Percentiles rank a stretch among this genome's conserved stretches.
These are phyloP conservation scores for Babylonia areolata DNA, from an alignment of 1,140 invertebrate species.

Conservation along the genomic window DNA sequence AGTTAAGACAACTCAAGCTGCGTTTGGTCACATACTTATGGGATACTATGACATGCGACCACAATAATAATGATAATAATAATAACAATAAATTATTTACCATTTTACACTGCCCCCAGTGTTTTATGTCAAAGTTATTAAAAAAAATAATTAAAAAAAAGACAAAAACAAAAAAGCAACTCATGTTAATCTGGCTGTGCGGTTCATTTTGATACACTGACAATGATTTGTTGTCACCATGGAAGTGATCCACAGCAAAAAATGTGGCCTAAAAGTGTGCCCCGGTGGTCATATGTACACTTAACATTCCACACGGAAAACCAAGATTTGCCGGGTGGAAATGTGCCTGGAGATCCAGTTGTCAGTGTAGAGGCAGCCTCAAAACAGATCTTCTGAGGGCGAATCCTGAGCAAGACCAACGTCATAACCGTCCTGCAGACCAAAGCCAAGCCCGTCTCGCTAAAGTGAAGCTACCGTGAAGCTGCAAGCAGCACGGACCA, in stretches of 20 bases:
- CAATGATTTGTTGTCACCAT: neutral
- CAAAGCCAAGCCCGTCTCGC: no score
- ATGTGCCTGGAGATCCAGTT: neutral
- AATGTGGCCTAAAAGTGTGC: neutral
- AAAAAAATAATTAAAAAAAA: no score
- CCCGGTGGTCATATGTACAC: neutral
- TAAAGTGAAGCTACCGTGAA: no score
- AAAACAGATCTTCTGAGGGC: neutral
- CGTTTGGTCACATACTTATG: neutral
- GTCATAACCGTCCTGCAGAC: neutral
- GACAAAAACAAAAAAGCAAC: no score
- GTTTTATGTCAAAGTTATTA: neutral
- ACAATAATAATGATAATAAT: neutral
- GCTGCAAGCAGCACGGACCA: no score
- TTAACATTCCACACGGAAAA: neutral
- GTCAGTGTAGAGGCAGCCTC: slow-evolving; percentile 11
- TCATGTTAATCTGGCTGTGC: neutral
- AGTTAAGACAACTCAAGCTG: no score
- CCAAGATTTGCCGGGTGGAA: slow-evolving; percentile 17
- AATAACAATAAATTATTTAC: neutral
- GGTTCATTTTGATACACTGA: neutral
- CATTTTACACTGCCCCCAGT: neutral
- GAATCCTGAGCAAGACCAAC: neutral
- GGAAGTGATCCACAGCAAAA: neutral
- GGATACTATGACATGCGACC: neutral